Percentiles rank a stretch among this genome's conserved stretches.
phyloP scores from a whole-genome alignment of 2,797 vertebrate species.

The Falco biarmicus region DNA sequence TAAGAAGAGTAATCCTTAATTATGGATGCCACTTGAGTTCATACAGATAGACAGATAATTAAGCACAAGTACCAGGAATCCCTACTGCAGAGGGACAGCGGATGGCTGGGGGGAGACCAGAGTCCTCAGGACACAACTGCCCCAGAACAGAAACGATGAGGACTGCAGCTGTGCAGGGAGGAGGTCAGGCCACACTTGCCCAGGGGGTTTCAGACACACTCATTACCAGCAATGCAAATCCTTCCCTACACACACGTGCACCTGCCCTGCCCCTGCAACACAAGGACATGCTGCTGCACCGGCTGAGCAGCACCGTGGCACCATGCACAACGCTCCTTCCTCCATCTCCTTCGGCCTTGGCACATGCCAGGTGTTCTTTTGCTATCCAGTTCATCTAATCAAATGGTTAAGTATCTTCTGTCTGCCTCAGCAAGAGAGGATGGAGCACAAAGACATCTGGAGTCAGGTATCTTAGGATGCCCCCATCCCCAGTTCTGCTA shows the following conservation, averaged over 20 bases:
- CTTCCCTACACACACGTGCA: background rate
- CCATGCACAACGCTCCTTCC: accelerated
- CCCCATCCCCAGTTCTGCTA: background rate
- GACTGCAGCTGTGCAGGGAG: background rate
- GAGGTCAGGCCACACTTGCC: background rate
- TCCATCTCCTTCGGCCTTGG: accelerated
- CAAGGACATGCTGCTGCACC: background rate
- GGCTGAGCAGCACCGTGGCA: background rate
- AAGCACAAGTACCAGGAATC: background rate
- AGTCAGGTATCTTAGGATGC: background rate
- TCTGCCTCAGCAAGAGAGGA: background rate
- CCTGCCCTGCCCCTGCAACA: background rate
- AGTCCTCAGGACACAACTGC: background rate
- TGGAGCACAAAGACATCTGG: background rate
- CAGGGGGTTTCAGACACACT: background rate
- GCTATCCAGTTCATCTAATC: background rate
- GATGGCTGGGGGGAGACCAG: background rate
- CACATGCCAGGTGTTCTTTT: accelerated
- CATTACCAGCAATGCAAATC: background rate
- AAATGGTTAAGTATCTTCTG: background rate
- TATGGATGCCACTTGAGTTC: background rate
- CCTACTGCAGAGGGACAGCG: background rate
- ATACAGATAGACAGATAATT: background rate
- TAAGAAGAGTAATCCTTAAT: slow-evolving; percentile 26
- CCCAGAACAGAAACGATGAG: background rate